phyloP scores from a whole-genome alignment of 2,888 invertebrate genomes.

The Cheiracanthium punctorium region DNA sequence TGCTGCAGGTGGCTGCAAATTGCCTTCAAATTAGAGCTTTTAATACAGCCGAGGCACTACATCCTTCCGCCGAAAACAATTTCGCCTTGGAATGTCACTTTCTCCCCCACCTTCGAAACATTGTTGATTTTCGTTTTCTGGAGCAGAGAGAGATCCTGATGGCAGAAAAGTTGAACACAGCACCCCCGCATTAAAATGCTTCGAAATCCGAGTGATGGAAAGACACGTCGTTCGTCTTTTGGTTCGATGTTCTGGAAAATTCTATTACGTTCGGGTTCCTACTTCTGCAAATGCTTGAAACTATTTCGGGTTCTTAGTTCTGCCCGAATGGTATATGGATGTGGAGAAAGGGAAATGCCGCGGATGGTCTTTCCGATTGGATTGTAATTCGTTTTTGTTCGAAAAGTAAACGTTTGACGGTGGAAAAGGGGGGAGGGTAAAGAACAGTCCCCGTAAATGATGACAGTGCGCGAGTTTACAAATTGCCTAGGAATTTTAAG shows the following conservation, averaged over 20 bases:
- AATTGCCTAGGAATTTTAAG: too few species aligned
- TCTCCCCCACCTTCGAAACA: neutral
- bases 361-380: slow-evolving; percentile 11
- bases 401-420: too few species aligned
- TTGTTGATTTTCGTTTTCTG: slow-evolving; percentile 36
- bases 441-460: too few species aligned
- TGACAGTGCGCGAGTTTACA: too few species aligned
- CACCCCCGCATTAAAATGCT: slow-evolving; percentile 58
- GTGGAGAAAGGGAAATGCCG: neutral
- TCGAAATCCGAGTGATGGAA: slow-evolving; percentile 38
- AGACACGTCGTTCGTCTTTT: slow-evolving; percentile 54
- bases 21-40: slow-evolving; percentile 58
- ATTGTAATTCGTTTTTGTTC: slow-evolving; percentile 6
- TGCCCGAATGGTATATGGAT: neutral
- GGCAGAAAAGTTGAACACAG: slow-evolving; percentile 27
- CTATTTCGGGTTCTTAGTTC: slow-evolving; percentile 12
- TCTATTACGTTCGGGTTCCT: slow-evolving; percentile 44
- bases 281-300: slow-evolving; percentile 9
- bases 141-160: neutral
- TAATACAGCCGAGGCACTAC: slow-evolving; percentile 48
- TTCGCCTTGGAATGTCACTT: slow-evolving; percentile 58
- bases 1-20: slow-evolving; percentile 46
- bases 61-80: slow-evolving; percentile 43
- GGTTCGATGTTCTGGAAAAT: slow-evolving; percentile 59
- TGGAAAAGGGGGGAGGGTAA: too few species aligned